A percentile compares a stretch with the other conserved stretches of the same genome.
phyloP scores from a whole-genome alignment of 2,888 invertebrate genomes.

The Dorcus hopei region DNA sequence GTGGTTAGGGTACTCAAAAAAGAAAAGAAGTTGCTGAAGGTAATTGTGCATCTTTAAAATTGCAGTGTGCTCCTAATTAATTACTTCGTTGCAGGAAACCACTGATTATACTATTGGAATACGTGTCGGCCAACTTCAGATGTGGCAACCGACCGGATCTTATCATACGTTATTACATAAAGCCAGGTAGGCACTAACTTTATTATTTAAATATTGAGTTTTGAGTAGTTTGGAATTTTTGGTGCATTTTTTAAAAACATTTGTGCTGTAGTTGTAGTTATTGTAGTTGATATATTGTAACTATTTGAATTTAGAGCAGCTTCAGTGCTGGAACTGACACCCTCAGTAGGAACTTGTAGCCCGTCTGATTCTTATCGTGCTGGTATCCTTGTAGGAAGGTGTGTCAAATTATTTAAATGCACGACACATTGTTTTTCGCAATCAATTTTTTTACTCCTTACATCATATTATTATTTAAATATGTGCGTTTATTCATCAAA shows the following conservation, averaged over 20 bases:
- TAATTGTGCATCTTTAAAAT: conserved; percentile 39
- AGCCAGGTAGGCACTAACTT: conserved; percentile 36
- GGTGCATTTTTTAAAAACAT: too few relatives aligned
- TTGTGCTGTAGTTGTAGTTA: conserved; percentile 7
- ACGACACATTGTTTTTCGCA: background rate
- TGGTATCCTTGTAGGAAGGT: conserved; percentile 39
- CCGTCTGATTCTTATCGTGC: conserved; percentile 44
- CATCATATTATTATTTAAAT: too few relatives aligned
- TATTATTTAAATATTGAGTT: background rate
- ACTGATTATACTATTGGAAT: conserved; percentile 67
- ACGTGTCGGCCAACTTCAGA: conserved; percentile 62
- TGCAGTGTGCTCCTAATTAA: background rate
- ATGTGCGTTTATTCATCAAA: too few relatives aligned
- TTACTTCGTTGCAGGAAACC: conserved; percentile 57
- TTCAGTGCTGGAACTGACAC: conserved; percentile 22
- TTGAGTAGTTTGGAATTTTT: background rate
- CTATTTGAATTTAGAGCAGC: conserved; percentile 8
- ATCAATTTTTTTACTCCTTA: too few relatives aligned
- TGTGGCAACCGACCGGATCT: conserved; percentile 57
- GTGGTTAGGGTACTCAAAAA: conserved; percentile 83
- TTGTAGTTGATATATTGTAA: conserved; percentile 1
- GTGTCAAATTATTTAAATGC: conserved; percentile 26
- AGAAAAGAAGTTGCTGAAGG: conserved; percentile 88
- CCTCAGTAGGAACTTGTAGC: conserved; percentile 41
- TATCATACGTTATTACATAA: conserved; percentile 41